phyloP scores from a whole-genome alignment of 1,140 invertebrate species.

The Drosophila tropicalis region DNA sequence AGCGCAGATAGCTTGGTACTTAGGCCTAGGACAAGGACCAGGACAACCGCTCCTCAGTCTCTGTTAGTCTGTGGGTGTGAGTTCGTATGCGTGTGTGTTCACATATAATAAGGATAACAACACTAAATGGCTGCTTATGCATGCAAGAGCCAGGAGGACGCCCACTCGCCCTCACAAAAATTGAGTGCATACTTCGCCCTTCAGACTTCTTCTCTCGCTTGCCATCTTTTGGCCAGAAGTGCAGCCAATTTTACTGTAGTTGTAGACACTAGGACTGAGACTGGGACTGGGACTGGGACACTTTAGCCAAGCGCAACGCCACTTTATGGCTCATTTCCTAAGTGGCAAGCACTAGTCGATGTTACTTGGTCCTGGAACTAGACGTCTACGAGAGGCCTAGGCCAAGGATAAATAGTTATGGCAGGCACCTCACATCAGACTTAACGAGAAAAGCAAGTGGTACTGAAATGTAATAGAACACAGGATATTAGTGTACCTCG shows the following conservation, averaged over 20 bases:
- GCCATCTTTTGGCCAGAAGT: conserved; percentile 47
- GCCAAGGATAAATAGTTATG: conserved; percentile 19
- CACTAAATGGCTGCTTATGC: conserved; percentile 79
- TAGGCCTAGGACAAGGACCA: conserved; percentile 59
- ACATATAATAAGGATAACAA: conserved; percentile 77
- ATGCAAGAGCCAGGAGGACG: conserved; percentile 65
- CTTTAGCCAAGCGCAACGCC: conserved; percentile 31
- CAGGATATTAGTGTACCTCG: background rate
- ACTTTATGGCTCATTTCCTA: conserved; percentile 78
- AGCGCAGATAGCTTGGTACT: conserved; percentile 62
- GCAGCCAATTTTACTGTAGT: conserved; percentile 65
- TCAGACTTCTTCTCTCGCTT: background rate
- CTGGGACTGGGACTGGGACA: background rate
- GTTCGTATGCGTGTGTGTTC: conserved; percentile 40
- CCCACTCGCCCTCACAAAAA: conserved; percentile 53
- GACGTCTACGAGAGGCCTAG: conserved; percentile 19
- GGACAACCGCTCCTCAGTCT: conserved; percentile 46
- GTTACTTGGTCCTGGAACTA: conserved; percentile 26
- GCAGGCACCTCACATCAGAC: conserved; percentile 39
- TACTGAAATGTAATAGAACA: conserved; percentile 15
- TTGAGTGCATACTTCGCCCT: conserved; percentile 70
- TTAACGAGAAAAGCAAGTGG: conserved; percentile 34
- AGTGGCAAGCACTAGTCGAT: conserved; percentile 63
- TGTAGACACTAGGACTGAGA: conserved; percentile 15
- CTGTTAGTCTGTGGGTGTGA: conserved; percentile 21